A percentile compares a stretch with the other conserved stretches of the same genome.
These are phyloP conservation scores for Nycticryphes semicollaris DNA, from an alignment of 2,113 vertebrate genomes.

Conservation along the genomic window DNA sequence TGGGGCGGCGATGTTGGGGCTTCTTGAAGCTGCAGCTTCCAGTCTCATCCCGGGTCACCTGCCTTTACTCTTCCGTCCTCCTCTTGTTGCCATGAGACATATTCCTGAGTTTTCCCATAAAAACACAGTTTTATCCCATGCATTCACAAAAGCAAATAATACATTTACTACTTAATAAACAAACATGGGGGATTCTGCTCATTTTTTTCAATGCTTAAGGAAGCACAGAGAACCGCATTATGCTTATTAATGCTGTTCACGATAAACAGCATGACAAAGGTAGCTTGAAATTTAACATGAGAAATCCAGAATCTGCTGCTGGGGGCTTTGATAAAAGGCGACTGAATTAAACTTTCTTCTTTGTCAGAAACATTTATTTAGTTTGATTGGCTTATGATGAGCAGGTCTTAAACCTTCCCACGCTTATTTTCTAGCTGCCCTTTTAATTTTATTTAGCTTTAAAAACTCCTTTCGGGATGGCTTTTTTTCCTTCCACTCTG, in stretches of 20 bases:
- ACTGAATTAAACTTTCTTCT: background rate
- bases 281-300: background rate
- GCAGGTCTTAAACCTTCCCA: background rate
- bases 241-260: background rate
- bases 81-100: background rate
- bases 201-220: background rate
- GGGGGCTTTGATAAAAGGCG: background rate
- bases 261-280: background rate
- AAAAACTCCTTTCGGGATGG: too few species aligned
- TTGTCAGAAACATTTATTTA: background rate
- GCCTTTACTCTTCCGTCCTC: background rate
- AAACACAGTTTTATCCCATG: background rate
- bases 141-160: background rate
- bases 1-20: background rate
- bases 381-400: background rate
- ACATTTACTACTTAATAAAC: background rate
- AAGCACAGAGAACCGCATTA: background rate
- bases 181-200: background rate
- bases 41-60: background rate
- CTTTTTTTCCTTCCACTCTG: background rate
- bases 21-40: background rate
- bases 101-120: background rate
- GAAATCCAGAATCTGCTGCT: background rate
- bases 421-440: background rate
- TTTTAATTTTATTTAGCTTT: background rate